These are phyloP conservation scores for Poeciliopsis retropinna DNA, from an alignment of 2,113 vertebrate species.

Conservation along the genomic window DNA sequence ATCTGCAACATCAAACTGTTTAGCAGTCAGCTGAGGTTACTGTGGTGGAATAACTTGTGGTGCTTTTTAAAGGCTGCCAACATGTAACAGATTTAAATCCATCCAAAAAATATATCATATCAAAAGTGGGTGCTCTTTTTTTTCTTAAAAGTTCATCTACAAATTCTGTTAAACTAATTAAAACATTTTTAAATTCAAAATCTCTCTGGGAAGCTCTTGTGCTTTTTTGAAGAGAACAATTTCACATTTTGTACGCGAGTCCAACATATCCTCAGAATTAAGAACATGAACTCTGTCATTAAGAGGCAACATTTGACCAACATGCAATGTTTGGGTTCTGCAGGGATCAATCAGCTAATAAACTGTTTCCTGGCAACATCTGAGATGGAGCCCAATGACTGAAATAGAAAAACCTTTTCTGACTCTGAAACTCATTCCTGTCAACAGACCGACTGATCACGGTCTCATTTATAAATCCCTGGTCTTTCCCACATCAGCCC, in stretches of 20 bases:
- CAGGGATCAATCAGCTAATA: no score
- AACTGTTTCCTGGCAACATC: neutral
- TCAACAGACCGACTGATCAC: neutral
- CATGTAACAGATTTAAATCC: slow-evolving; percentile 12
- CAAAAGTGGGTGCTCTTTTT: slow-evolving; percentile 1
- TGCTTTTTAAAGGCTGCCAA: slow-evolving; percentile 11
- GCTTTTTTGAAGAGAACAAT: neutral
- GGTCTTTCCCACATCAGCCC: slow-evolving; percentile 54
- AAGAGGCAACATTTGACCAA: neutral
- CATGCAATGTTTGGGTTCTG: no score
- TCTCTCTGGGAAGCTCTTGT: no score
- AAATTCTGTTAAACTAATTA: neutral
- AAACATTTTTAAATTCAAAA: neutral
- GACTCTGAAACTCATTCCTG: neutral
- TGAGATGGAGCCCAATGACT: no score
- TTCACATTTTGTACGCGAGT: slow-evolving; percentile 3
- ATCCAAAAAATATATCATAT: slow-evolving; percentile 27
- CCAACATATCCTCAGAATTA: slow-evolving; percentile 12
- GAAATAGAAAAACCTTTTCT: neutral
- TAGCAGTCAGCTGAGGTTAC: neutral
- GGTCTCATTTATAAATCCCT: slow-evolving; percentile 36
- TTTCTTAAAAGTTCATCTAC: neutral
- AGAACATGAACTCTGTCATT: neutral
- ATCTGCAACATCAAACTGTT: neutral
- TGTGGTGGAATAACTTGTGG: neutral